Percentiles rank a stretch among this genome's conserved stretches.
Conservation (phyloP, 1,140 invertebrate genomes). For the Polypedilum pembai region DNA sequence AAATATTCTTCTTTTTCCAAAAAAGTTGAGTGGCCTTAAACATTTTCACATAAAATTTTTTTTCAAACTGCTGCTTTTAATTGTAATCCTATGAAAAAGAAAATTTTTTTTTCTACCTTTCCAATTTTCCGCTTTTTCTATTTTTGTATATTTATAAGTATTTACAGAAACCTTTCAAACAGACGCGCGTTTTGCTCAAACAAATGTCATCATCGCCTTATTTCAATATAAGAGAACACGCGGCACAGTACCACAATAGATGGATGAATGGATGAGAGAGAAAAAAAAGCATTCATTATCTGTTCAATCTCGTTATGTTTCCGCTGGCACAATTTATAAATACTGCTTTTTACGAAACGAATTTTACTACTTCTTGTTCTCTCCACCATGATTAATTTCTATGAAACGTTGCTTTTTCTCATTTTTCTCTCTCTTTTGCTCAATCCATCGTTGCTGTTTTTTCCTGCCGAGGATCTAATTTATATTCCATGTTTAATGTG, state of each 20-base stretch:
- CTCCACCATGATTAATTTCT: constrained; percentile 11
- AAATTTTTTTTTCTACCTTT: background rate
- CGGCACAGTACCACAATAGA: background rate
- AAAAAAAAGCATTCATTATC: constrained; percentile 13
- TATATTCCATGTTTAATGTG: constrained; percentile 18
- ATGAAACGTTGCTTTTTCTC: background rate
- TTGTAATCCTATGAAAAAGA: background rate
- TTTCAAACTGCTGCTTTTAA: background rate
- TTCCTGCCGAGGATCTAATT: background rate
- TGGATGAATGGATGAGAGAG: background rate
- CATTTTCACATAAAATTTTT: background rate
- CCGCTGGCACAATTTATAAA: constrained; percentile 6
- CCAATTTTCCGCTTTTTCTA: background rate
- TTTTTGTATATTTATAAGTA: background rate
- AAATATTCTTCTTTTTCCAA: background rate
- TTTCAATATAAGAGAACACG: background rate
- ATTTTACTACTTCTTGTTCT: constrained; percentile 1
- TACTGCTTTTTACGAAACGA: background rate
- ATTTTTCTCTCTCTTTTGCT: background rate
- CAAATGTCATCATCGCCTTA: background rate
- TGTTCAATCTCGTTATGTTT: constrained; percentile 18
- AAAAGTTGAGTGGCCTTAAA: background rate
- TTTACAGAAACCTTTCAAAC: background rate
- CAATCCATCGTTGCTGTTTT: background rate
- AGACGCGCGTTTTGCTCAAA: background rate